Base-by-base conservation (phyloP, 1,140 invertebrate genomes). In the Littorina saxatilis region DNA sequence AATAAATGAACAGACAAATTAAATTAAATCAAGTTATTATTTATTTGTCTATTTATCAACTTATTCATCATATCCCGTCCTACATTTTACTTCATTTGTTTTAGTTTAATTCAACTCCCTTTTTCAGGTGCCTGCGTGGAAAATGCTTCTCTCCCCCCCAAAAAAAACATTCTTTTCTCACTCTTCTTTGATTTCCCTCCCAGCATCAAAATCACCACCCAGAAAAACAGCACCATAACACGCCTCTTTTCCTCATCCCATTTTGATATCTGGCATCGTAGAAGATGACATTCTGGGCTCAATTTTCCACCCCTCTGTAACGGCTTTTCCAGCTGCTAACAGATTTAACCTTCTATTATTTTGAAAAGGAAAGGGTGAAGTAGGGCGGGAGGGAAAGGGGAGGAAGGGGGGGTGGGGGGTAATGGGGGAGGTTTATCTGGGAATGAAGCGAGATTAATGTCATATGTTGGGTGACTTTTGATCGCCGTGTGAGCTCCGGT, bases 221-320 rank as follows among this genome's bases (percentile, higher is more conserved):
- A 61, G 20, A 9, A 5, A 61, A 61, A n/a, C 23, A 61, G 27
- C 58, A 61, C 58, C 58, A 61, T 29, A 29, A 23, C 58, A 29
- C 58, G 23, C 20, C 66, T 70, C 37, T 70, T 37, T 70, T 70
- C 29, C 37, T 70, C 70, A 73, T 37, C 70, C 43, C 70, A 37
- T 73, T 73, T 73, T 73, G 70, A 73, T 73, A 73, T 73, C 70
- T 73, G 70, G 37, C 70, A 43, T 73, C 70, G 27, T 13, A n/a
- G 23, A 73, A 73, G 70, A 73, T 73, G 70, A 73, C 32, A 40
- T 43, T 43, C 37, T 17, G 40, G 70, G 70, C 70, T 73, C 70
- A 43, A 43, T 73, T 73, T 73, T 37, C 70, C 43, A 43, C 29
- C 39, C 7, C 43, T n/a, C 66, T 37, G 4, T 73, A 43, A 73